phyloP scores from a whole-genome alignment of 1,140 invertebrate genomes.

The Drosophila baimaii region DNA sequence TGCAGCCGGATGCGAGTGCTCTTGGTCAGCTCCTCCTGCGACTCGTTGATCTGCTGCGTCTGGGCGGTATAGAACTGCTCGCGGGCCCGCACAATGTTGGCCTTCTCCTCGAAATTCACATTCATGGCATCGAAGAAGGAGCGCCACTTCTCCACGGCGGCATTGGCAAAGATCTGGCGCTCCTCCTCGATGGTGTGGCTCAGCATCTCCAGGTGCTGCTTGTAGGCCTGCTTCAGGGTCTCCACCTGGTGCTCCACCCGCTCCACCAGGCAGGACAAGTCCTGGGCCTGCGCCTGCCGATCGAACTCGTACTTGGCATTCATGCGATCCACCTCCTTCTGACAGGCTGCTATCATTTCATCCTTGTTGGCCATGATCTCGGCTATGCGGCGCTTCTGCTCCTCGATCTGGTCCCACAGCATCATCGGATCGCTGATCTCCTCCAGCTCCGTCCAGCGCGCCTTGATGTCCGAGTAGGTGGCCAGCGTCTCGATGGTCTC shows the following conservation, averaged over 20 bases:
- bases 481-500: constrained; percentile 71
- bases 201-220: constrained; percentile 89
- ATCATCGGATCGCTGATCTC: constrained; percentile 91
- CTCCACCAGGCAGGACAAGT: constrained; percentile 86
- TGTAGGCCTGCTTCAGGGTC: constrained; percentile 90
- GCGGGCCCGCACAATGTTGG: constrained; percentile 84
- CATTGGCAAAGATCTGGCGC: constrained; percentile 86
- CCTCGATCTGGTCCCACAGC: constrained; percentile 89
- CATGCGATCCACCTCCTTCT: constrained; percentile 89
- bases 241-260: constrained; percentile 93
- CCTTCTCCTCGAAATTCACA: constrained; percentile 87
- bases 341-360: constrained; percentile 89
- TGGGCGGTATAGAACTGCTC: constrained; percentile 87
- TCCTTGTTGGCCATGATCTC: constrained; percentile 91
- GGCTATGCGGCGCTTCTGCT: constrained; percentile 90
- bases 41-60: constrained; percentile 86
- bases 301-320: constrained; percentile 89
- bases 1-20: constrained; percentile 89
- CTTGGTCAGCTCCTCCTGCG: constrained; percentile 89
- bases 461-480: constrained; percentile 89
- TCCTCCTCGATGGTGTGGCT: constrained; percentile 89
- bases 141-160: constrained; percentile 88
- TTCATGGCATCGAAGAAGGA: constrained; percentile 87
- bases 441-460: constrained; percentile 90
- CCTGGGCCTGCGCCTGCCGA: constrained; percentile 87